phyloP scores from a whole-genome alignment of 2,888 invertebrate species.

The Cyclophora punctaria region DNA sequence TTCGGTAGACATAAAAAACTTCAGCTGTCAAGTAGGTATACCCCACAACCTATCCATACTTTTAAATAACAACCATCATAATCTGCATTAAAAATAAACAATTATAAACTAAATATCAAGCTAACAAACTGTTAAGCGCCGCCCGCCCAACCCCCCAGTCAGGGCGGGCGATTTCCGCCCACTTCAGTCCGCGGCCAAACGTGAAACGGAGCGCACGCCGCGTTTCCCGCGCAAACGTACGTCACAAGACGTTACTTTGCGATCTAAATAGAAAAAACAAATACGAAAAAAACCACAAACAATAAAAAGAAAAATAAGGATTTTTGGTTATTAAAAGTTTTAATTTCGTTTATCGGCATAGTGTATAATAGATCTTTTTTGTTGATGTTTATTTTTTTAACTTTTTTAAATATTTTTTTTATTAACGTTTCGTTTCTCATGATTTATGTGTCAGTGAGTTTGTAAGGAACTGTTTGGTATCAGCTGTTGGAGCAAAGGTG shows the following conservation, averaged over 20 bases:
- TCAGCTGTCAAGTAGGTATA: too few relatives aligned
- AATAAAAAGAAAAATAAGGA: too few relatives aligned
- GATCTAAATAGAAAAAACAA: conserved; percentile 25
- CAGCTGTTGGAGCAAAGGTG: too few relatives aligned
- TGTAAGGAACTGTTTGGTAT: too few relatives aligned
- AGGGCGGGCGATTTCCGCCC: conserved; percentile 45
- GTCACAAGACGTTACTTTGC: conserved; percentile 26
- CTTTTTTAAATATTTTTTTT: background rate
- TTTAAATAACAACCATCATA: too few relatives aligned
- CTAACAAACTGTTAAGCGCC: background rate
- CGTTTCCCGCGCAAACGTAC: conserved; percentile 23
- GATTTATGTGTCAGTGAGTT: too few relatives aligned
- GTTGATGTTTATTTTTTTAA: background rate
- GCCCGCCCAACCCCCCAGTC: conserved; percentile 31
- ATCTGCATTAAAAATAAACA: too few relatives aligned
- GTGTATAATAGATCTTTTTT: conserved; percentile 10
- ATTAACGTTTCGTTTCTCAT: too few relatives aligned
- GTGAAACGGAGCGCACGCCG: conserved; percentile 34
- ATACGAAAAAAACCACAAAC: conserved; percentile 2
- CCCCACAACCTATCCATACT: too few relatives aligned
- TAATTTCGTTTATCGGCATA: background rate
- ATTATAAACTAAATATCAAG: too few relatives aligned
- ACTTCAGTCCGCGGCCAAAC: conserved; percentile 35
- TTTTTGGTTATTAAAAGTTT: too few relatives aligned
- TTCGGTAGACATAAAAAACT: too few relatives aligned